Base-by-base conservation (phyloP, 1,140 invertebrate genomes). In the Drosophila repleta region DNA sequence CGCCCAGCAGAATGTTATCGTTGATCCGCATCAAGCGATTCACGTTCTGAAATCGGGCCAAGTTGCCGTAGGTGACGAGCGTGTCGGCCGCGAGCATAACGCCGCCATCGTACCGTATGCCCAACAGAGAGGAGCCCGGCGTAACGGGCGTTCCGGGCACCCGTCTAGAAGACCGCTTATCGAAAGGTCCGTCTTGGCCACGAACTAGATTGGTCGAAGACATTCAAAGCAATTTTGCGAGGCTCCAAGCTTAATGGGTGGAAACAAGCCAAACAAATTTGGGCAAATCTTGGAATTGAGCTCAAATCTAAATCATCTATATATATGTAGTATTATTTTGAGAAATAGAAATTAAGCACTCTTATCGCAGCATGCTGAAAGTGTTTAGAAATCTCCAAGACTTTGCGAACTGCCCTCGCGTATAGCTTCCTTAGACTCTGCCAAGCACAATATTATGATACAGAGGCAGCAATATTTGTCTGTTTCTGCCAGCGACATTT, bases 121-220 rank as follows among this genome's bases (percentile, higher is more conserved):
- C 98, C 29, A 99, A 91, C 0, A 99, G 97, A 2, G 97, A 98
- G n/a, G 97, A 96, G 24, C 96, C 97, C n/a, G n/a, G n/a, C n/a
- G n/a, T n/a, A n/a, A n/a, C n/a, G n/a, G n/a, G n/a, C n/a, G n/a
- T n/a, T n/a, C n/a, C n/a, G n/a, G n/a, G n/a, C n/a, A n/a, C n/a
- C n/a, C n/a, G n/a, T n/a, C n/a, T n/a, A n/a, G n/a, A n/a, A n/a
- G n/a, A n/a, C n/a, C n/a, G n/a, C n/a, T n/a, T n/a, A n/a, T n/a
- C n/a, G n/a, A n/a, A n/a, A n/a, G n/a, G n/a, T n/a, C n/a, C n/a
- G n/a, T n/a, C n/a, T n/a, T n/a, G n/a, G n/a, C n/a, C n/a, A n/a
- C n/a, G n/a, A n/a, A n/a, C n/a, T n/a, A n/a, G n/a, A n/a, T n/a
- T n/a, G n/a, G n/a, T n/a, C n/a, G n/a, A n/a, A n/a, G n/a, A n/a